Evolutionary conservation across 2,797 vertebrate species (phyloP).

Genomic region (Rhabdophis nuchalis): DNA sequence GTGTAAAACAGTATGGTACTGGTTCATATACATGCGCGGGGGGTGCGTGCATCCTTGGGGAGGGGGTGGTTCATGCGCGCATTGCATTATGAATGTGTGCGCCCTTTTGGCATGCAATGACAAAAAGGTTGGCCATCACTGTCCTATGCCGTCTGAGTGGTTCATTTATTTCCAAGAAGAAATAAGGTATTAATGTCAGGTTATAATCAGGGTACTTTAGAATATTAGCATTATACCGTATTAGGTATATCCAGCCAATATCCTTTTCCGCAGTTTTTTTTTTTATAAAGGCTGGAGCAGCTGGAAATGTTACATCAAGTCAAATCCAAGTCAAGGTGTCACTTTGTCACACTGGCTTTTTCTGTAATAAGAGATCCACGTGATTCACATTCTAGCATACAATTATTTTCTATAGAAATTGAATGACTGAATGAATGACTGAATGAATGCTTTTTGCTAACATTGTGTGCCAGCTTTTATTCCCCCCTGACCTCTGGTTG

Average conservation of each 20-base stretch:
- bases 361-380: not conserved
- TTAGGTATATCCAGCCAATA: not conserved
- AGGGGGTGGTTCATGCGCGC: too few relatives aligned
- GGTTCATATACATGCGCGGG: not conserved
- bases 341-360: not conserved
- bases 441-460: not conserved
- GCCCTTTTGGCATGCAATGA: too few relatives aligned
- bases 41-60: too few relatives aligned
- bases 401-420: not conserved
- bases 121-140: too few relatives aligned
- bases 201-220: not conserved
- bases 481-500: not conserved
- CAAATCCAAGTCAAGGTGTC: not conserved
- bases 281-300: not conserved
- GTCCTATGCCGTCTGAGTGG: not conserved
- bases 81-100: too few relatives aligned
- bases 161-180: conserved; percentile 19
- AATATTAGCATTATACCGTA: fast-evolving
- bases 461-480: not conserved
- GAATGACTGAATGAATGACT: not conserved
- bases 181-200: not conserved
- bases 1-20: not conserved
- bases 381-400: not conserved
- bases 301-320: not conserved
- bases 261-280: not conserved